Conservation (phyloP, 2,113 vertebrate species). For the Rissa tridactyla region DNA sequence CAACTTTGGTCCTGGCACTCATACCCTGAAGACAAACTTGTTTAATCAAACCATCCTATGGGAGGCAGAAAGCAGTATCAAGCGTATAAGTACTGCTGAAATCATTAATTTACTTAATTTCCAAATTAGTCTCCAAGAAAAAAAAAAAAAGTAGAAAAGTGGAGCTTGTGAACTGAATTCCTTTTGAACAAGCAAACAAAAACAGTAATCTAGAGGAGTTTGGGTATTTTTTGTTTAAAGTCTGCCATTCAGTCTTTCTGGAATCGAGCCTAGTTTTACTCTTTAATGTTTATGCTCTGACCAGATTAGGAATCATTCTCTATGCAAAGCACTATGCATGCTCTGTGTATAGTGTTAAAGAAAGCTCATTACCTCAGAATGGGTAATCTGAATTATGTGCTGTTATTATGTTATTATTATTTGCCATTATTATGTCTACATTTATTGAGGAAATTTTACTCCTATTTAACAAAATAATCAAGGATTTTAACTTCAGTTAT, state of each 20-base stretch:
- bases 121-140: background rate
- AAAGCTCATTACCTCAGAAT: background rate
- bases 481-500: background rate
- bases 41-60: background rate
- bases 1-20: background rate
- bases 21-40: background rate
- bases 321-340: background rate
- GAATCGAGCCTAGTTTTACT: background rate
- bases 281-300: background rate
- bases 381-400: background rate
- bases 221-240: background rate
- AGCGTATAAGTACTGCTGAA: background rate
- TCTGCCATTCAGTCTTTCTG: background rate
- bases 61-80: background rate
- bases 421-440: background rate
- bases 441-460: background rate
- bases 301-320: background rate
- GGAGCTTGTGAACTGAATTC: background rate
- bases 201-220: background rate
- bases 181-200: background rate
- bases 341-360: background rate
- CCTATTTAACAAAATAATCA: background rate
- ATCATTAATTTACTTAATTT: background rate
- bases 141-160: background rate
- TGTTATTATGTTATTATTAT: background rate